Conservation (phyloP, 2,113 vertebrate species). For the Spea multiplicata region DNA sequence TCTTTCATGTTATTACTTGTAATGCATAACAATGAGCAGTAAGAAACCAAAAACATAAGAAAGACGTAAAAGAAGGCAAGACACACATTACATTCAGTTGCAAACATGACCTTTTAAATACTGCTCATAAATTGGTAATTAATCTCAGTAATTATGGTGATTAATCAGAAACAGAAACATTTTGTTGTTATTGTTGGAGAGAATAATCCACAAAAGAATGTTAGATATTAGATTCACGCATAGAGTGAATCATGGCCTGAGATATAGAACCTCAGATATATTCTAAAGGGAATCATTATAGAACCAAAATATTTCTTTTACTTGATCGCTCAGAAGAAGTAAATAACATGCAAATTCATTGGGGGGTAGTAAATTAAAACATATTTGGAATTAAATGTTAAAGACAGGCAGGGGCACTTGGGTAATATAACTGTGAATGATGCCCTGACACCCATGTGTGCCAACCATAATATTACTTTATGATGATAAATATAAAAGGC, state of each 20-base stretch:
- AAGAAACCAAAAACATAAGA: neutral
- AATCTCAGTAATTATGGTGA: constrained; percentile 2
- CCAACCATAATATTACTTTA: too few relatives aligned
- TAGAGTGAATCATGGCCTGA: neutral
- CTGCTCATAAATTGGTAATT: neutral
- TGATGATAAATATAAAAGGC: too few relatives aligned
- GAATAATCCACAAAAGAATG: neutral
- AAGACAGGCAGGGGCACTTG: too few relatives aligned
- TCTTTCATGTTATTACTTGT: neutral
- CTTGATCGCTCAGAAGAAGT: too few relatives aligned
- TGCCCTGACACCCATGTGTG: too few relatives aligned
- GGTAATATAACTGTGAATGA: too few relatives aligned
- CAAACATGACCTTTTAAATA: neutral
- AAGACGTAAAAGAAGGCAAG: neutral
- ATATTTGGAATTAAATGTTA: too few relatives aligned
- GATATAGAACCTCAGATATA: too few relatives aligned
- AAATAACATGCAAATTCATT: too few relatives aligned
- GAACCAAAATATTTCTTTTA: too few relatives aligned
- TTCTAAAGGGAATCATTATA: too few relatives aligned
- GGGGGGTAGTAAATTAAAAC: too few relatives aligned
- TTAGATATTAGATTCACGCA: neutral
- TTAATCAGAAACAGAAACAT: neutral
- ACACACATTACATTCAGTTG: neutral
- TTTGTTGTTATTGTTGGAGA: constrained; percentile 4
- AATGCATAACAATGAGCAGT: neutral